These are phyloP conservation scores for Hyposmocoma kahamanoa DNA, from an alignment of 1,140 invertebrate species.

Conservation along the genomic window DNA sequence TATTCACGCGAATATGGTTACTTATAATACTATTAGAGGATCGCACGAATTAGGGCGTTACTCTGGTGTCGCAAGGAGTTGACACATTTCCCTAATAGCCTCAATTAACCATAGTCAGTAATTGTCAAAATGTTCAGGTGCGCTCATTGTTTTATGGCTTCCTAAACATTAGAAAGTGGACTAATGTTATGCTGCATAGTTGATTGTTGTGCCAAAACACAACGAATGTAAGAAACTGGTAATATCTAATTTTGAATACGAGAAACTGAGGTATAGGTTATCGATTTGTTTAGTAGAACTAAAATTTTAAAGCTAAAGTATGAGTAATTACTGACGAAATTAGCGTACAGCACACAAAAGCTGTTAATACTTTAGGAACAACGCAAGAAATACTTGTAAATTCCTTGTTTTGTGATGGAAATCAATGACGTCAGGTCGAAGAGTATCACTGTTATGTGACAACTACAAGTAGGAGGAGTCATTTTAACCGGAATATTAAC, in stretches of 20 bases:
- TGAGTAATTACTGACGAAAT: no score
- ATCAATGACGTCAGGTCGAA: slow-evolving; percentile 2
- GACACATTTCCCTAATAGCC: slow-evolving; percentile 65
- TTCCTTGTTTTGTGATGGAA: slow-evolving; percentile 7
- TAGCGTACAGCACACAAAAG: no score
- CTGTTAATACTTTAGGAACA: no score
- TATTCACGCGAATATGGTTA: slow-evolving; percentile 13
- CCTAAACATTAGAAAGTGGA: slow-evolving; percentile 18
- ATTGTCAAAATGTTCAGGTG: slow-evolving; percentile 29
- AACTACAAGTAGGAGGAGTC: no score
- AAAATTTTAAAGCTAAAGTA: no score
- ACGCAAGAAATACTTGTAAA: background rate
- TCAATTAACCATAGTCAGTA: slow-evolving; percentile 49
- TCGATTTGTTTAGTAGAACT: no score
- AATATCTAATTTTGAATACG: background rate
- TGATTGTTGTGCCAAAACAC: slow-evolving; percentile 21
- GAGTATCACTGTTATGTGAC: no score
- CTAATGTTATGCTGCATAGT: slow-evolving; percentile 11
- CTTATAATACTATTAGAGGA: slow-evolving; percentile 18
- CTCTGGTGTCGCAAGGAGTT: slow-evolving; percentile 33
- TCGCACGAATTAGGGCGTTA: slow-evolving; percentile 40
- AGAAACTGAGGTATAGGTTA: no score
- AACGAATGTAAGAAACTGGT: slow-evolving; percentile 8
- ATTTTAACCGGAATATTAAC: no score
- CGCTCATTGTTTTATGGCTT: slow-evolving; percentile 15